Percentiles rank a stretch among this genome's conserved stretches.
These are phyloP conservation scores for Bombus huntii DNA, from an alignment of 1,140 invertebrate genomes.

Conservation along the genomic window DNA sequence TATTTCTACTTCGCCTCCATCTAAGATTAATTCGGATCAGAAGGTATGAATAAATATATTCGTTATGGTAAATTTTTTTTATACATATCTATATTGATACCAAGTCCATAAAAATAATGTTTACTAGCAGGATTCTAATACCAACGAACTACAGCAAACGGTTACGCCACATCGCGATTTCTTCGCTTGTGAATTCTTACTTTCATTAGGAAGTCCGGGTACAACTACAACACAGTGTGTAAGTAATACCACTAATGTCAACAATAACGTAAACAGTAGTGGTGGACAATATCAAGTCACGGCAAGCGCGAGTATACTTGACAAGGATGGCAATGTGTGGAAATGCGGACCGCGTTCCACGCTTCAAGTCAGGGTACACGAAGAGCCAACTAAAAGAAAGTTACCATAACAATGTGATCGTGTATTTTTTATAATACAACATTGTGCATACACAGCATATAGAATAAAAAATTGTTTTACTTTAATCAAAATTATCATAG, in stretches of 20 bases:
- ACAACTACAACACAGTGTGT: constrained; percentile 21
- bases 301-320: constrained; percentile 88
- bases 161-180: constrained; percentile 91
- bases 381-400: constrained; percentile 83
- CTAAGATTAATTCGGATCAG: constrained; percentile 81
- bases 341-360: constrained; percentile 88
- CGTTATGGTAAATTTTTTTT: neutral
- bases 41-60: constrained; percentile 74
- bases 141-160: constrained; percentile 85
- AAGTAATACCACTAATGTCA: constrained; percentile 21
- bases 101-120: neutral
- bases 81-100: neutral
- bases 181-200: constrained; percentile 90
- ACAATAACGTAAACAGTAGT: constrained; percentile 14
- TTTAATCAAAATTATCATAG: neutral
- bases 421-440: neutral
- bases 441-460: neutral
- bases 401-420: constrained; percentile 60
- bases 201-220: constrained; percentile 81
- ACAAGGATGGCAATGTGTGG: constrained; percentile 89
- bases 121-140: constrained; percentile 76
- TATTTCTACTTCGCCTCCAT: constrained; percentile 86
- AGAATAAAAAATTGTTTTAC: constrained; percentile 23
- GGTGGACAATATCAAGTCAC: constrained; percentile 86
- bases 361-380: constrained; percentile 88